Conservation (phyloP, 2,797 vertebrate species). For the Diceros bicornis region DNA sequence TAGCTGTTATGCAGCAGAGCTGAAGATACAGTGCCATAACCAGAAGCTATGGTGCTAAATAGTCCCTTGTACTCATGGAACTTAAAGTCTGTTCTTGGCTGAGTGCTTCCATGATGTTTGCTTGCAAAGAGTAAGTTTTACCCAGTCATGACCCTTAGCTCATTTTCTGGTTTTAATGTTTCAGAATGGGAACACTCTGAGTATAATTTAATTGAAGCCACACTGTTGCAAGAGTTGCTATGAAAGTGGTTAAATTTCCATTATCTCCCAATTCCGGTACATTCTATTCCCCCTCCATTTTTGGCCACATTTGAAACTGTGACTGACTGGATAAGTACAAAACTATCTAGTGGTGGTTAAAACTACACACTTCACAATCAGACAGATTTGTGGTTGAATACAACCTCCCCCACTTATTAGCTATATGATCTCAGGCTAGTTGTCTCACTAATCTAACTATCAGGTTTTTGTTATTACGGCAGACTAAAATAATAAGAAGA, state of each 20-base stretch:
- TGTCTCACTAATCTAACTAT: not conserved
- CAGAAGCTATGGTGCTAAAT: not conserved
- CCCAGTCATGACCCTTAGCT: not conserved
- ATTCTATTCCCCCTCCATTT: not conserved
- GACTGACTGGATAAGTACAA: not conserved
- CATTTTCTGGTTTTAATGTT: conserved; percentile 31
- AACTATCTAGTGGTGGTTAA: not conserved
- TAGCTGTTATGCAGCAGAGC: not conserved
- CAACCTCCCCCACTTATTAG: not conserved
- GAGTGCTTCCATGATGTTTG: not conserved
- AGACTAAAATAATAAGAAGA: not conserved
- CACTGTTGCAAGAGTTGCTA: not conserved
- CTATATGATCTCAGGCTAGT: not conserved
- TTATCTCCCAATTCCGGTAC: not conserved
- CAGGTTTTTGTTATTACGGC: not conserved
- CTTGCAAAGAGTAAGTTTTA: not conserved
- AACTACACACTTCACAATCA: not conserved
- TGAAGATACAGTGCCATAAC: not conserved
- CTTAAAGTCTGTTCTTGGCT: not conserved
- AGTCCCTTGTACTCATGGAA: not conserved
- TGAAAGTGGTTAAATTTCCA: not conserved
- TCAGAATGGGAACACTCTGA: not conserved
- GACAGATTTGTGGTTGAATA: not conserved
- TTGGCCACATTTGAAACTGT: not conserved
- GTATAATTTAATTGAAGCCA: not conserved